A percentile compares a stretch with the other conserved stretches of the same genome.
Evolutionary conservation across 2,888 invertebrate genomes (phyloP).

Genomic region (Branchellion lobata): DNA sequence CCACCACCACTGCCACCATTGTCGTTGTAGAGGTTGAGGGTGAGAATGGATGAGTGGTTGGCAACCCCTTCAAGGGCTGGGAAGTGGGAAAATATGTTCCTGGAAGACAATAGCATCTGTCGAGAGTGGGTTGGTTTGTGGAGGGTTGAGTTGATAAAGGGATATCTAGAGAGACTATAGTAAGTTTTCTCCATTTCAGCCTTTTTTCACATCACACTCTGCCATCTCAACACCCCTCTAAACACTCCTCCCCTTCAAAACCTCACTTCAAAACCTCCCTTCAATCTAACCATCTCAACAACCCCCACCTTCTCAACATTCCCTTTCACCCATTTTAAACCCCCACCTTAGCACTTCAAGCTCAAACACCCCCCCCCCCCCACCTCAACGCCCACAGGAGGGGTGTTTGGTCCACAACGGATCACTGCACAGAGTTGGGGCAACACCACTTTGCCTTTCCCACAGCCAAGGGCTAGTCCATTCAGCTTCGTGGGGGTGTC

Average conservation of each 20-base stretch:
- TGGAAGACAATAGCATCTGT: conserved; percentile 49
- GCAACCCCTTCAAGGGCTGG: conserved; percentile 41
- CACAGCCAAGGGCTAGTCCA: conserved; percentile 43
- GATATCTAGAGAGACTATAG: background rate
- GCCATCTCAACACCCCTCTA: no score
- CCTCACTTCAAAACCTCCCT: no score
- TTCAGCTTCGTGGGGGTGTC: conserved; percentile 39
- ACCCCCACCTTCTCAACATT: no score
- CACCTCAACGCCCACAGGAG: conserved; percentile 50
- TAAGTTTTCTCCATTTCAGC: no score
- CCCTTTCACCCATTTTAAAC: no score
- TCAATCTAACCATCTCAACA: no score
- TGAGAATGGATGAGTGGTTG: conserved; percentile 43
- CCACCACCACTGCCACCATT: background rate
- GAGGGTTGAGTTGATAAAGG: background rate
- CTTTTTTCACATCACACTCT: no score
- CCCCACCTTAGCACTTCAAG: no score
- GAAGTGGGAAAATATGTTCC: conserved; percentile 47
- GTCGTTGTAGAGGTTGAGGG: conserved; percentile 48
- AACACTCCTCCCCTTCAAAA: no score
- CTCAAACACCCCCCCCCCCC: background rate
- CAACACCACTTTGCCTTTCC: conserved; percentile 48
- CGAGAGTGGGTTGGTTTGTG: no score
- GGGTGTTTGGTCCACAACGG: conserved; percentile 47
- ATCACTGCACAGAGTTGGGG: conserved; percentile 51